Base-by-base conservation (phyloP, 2,888 invertebrate genomes). In the Caenorhabditis virilis region DNA sequence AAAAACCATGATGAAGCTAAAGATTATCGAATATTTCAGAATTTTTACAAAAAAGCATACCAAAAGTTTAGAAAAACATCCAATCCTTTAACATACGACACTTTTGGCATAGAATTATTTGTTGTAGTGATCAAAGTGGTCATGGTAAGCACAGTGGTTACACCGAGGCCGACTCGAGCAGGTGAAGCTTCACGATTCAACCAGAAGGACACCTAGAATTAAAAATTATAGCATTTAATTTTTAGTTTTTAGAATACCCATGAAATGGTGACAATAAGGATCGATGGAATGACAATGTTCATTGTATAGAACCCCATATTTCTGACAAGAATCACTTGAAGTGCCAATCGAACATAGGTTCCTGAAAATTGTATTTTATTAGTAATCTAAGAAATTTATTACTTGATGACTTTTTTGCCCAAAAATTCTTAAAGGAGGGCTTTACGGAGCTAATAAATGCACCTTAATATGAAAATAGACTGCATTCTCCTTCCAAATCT, bases 241-340 rank as follows among this genome's bases (percentile, higher is more conserved):
- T 7, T n/a, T 39, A 26, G 20, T 26, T 7, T 6, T 2, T 15
- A 42, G 9, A n/a, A 49, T 3, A 69, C 80, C 82, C 82, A 82
- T 3, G 78, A 78, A 23, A 83, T 83, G 41, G 76, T 76, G 23
- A 83, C 83, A 46, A 83, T 83, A 18, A 76, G 74, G 41, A 72
- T 63, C 13, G 76, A 76, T 4, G 76, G 76, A 35, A 76, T 73
- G 46, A 76, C 74, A 30, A 76, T 76, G 55, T 76, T 76, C 87
- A 95, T 95, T 84, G 94, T 89, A 88, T 95, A 95, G 89, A 95
- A 95, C 84, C 95, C 95, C 92, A 95, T 93, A 84, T 93, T 93
- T 80, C 95, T 90, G 82, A 93, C 93, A 87, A 95, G 69, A n/a
- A 81, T 62, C 26, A 84, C 77, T 51, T 78, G 73, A 59, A 82